Evolutionary conservation across 2,113 vertebrate species (phyloP), one percentile per base, ranked within the genome.

Genomic region (Tupaia tana): DNA sequence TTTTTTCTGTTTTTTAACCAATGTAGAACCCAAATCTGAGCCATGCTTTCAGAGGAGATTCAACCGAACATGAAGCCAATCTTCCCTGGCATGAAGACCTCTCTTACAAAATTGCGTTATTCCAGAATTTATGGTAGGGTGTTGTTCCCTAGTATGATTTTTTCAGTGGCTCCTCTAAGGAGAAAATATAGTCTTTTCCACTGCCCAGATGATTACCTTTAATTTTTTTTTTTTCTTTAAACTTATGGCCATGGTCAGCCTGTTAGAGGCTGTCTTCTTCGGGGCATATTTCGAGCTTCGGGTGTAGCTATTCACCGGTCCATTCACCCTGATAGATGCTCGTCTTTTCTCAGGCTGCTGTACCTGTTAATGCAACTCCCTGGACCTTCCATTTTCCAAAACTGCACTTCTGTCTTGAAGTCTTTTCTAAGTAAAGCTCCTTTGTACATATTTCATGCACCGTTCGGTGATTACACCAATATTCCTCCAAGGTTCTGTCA

Each of bases 361-460:
- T 16, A 16, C 3, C 20, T 0, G 7, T 12, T 25, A 13, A 6
- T 15, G 43, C n/a, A 25, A 9, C 20, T 8, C 75, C 52, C 10
- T 10, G 7, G 59, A 31, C 61, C 3, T 15, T 54, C 16, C 77
- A 6, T 24, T 27, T 67, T 24, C 66, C 61, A 2, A 22, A 75
- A 69, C 22, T 69, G 11, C 25, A 59, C 25, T 87, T 91, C 13
- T 5, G 6, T n/a, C 31, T 27, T 2, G 27, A 54, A 8, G 54
- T 58, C 34, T n/a, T 82, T 69, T 7, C 67, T 64, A 43, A 86
- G 75, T 25, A 34, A 70, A 27, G 34, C 5, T 67, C 63, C 24
- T 58, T 24, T 25, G 6, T 9, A 20, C 2, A 2, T 43, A 43
- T 29, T 15, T 22, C 16, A 31, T 0, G 1, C 0, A 63, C 54